phyloP scores from a whole-genome alignment of 2,888 invertebrate genomes.

The Drosophila merina region DNA sequence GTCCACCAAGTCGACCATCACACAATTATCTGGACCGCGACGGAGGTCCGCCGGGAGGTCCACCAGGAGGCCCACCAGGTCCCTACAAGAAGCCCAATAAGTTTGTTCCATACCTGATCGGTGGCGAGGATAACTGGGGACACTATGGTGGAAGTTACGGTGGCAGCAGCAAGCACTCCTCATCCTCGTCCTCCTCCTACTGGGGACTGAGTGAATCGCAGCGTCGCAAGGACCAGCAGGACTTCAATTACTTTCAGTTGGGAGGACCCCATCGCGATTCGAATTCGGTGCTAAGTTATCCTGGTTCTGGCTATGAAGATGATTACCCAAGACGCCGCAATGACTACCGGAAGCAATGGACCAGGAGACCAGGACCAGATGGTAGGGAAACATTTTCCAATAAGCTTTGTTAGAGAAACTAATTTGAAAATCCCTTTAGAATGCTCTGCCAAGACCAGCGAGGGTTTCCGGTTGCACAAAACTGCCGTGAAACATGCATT shows the following conservation, averaged over 20 bases:
- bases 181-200: constrained; percentile 83
- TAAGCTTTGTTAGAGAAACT: rapidly evolving
- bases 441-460: constrained; percentile 90
- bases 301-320: constrained; percentile 83
- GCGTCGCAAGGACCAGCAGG: constrained; percentile 79
- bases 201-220: constrained; percentile 85
- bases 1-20: constrained; percentile 68
- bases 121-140: constrained; percentile 85
- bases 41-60: constrained; percentile 52
- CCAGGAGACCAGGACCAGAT: constrained; percentile 83
- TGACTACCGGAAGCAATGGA: constrained; percentile 83
- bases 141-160: constrained; percentile 87
- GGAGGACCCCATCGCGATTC: constrained; percentile 83
- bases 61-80: constrained; percentile 21
- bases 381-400: constrained; percentile 64
- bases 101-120: constrained; percentile 86
- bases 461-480: constrained; percentile 90
- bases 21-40: constrained; percentile 81
- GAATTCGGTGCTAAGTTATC: constrained; percentile 84
- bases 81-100: constrained; percentile 79
- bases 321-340: constrained; percentile 70
- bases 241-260: constrained; percentile 84
- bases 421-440: constrained; percentile 83
- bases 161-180: constrained; percentile 81
- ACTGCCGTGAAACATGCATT: constrained; percentile 88